These are phyloP conservation scores for Corythoichthys intestinalis DNA, from an alignment of 2,113 vertebrate genomes.

Conservation along the genomic window DNA sequence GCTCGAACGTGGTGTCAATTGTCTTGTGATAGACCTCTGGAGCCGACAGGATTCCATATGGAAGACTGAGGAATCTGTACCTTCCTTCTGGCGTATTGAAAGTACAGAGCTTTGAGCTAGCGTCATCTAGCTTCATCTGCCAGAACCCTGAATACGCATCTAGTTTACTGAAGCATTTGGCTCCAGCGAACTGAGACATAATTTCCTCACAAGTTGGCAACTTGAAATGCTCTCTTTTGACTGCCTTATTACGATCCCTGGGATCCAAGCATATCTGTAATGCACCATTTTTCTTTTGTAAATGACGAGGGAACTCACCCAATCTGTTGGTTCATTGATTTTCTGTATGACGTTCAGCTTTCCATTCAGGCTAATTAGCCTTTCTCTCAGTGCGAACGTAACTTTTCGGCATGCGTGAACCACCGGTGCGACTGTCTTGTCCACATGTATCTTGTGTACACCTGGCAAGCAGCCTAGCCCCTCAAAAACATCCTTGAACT, in stretches of 20 bases:
- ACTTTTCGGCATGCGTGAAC: not conserved
- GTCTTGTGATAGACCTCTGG: constrained; percentile 15
- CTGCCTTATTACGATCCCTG: not conserved
- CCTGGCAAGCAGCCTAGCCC: not conserved
- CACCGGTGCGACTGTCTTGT: constrained; percentile 4
- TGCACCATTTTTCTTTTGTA: constrained; percentile 1
- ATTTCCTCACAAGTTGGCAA: constrained; percentile 13
- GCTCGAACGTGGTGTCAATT: constrained; percentile 3
- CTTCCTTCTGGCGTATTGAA: constrained; percentile 6
- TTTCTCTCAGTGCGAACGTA: not conserved
- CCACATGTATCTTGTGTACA: not conserved
- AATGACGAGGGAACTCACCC: not conserved
- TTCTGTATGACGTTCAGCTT: not conserved
- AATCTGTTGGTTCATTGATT: not conserved
- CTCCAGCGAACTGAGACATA: constrained; percentile 11
- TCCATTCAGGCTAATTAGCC: not conserved
- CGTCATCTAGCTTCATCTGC: not conserved
- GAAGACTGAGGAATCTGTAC: not conserved
- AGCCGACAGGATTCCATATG: not conserved
- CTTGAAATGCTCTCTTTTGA: constrained; percentile 11
- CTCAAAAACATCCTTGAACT: constrained; percentile 14
- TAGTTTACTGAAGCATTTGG: constrained; percentile 13
- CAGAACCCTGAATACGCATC: constrained; percentile 8
- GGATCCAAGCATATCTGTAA: constrained; percentile 4
- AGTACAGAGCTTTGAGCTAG: constrained; percentile 4